Base-by-base conservation (phyloP, 2,888 invertebrate genomes). In the Drosophila birchii region DNA sequence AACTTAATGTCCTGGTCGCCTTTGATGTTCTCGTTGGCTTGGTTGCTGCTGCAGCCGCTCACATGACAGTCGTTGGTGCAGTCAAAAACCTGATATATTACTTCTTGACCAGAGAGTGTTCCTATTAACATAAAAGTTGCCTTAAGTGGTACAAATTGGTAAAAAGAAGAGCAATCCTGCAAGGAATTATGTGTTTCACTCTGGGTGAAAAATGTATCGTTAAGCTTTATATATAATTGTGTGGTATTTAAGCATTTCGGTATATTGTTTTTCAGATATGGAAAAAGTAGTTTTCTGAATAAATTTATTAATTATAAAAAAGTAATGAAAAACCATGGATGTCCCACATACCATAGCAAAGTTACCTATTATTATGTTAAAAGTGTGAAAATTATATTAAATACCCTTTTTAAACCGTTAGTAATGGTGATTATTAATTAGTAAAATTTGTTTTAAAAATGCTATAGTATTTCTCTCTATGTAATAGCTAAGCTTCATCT, bases 21-120 rank as follows among this genome's bases (percentile, higher is more conserved):
- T 64, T 72, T 56, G 75, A 68, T 43, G 56, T 36, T 58, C 64
- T 81, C 69, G 68, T 29, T 72, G 49, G 14, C 70, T 51, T 62
- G 61, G 57, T 45, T 57, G 39, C 66, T 80, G 60, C 66, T 66
- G 41, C 51, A 56, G 56, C 39, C 57, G 39, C 69, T 74, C 58
- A 59, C 56, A 66, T 71, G 66, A 49, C 70, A 53, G 23, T 53
- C 70, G 44, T 56, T 26, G 41, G n/a, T 41, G 36, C 45, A 39
- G 34, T 20, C n/a, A 20, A 68, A 45, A 20, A 39, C 16, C 11
- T 20, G 51, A 23, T 16, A 16, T 34, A 36, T 23, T 34, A 20
- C 16, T 20, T 20, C 1, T 12, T 29, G n/a, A 11, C 18, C 12
- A 7, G 12, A 18, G 47, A 12, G 12, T 9, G 51, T 9, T 16